These are phyloP conservation scores for Paramuricea clavata DNA, from an alignment of 92 coral and sea anemone genomes.

Conservation along the genomic window DNA sequence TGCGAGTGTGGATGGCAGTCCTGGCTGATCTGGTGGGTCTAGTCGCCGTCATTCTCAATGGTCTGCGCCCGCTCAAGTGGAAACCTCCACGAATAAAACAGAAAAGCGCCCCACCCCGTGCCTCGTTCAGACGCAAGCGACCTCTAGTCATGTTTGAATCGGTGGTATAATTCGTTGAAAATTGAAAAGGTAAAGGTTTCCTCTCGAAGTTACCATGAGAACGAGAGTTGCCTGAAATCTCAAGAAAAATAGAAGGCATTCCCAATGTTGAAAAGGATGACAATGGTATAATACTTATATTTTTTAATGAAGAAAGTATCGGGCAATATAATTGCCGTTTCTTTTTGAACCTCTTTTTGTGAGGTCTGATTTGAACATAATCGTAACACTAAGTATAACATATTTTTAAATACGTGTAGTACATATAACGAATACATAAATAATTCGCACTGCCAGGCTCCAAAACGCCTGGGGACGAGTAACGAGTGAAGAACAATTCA, in stretches of 20 bases:
- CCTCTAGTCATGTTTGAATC: constrained; percentile 18
- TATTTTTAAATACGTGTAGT: neutral
- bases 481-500: too few relatives aligned
- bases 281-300: neutral
- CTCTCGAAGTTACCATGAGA: neutral
- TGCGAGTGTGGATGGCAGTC: constrained; percentile 95
- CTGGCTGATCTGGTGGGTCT: constrained; percentile 89
- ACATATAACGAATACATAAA: neutral
- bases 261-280: too few relatives aligned
- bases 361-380: neutral
- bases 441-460: neutral
- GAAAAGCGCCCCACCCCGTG: constrained; percentile 40
- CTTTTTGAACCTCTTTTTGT: neutral
- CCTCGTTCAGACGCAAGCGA: constrained; percentile 34
- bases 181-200: neutral
- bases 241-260: neutral
- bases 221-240: neutral
- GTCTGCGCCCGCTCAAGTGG: constrained; percentile 93
- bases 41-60: constrained; percentile 83
- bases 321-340: neutral
- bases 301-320: neutral
- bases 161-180: neutral
- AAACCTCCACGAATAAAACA: constrained; percentile 59
- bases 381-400: neutral
- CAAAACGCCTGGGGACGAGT: too few relatives aligned